Evolutionary conservation across 2,888 invertebrate genomes (phyloP), one percentile per base, ranked within the genome.

Genomic region (Pseudeuparius sepicola): DNA sequence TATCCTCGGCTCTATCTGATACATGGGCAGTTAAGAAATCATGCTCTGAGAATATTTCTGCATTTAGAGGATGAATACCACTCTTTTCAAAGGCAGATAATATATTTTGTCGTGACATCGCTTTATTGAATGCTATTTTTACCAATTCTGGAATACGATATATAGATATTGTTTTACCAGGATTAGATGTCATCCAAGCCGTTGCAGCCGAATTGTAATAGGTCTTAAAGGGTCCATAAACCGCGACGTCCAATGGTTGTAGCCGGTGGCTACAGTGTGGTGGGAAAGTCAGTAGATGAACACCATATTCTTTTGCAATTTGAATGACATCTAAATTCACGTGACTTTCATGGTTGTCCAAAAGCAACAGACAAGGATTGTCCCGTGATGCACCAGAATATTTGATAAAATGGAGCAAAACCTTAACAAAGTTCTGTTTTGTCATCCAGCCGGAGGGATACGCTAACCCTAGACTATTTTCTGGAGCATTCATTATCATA

Each of bases 121-220:
- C 31, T n/a, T 13, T 14, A 20, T 34, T 25, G 27, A 26, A 37
- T 4, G 34, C 37, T 17, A 12, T 27, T 34, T 25, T 37, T 4
- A 17, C 13, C 18, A 40, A 40, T 23, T 25, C 29, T 10, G 37
- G 10, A n/a, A 34, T 24, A 14, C 37, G 30, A 27, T 40, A 34
- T 28, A 40, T 34, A 13, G 37, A 27, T 29, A 40, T 14, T 14
- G 31, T 34, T 38, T 20, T 17, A 25, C 31, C 34, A n/a, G 25
- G 17, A 37, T 40, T 29, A 3, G 24, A 28, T 15, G 28, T 17
- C 32, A 40, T 37, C 29, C 25, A 38, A 20, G 34, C 33, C n/a
- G n/a, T n/a, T n/a, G n/a, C n/a, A n/a, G n/a, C n/a, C n/a, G n/a
- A n/a, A n/a, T n/a, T n/a, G n/a, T n/a, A n/a, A n/a, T n/a, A n/a